Evolutionary conservation across 2,113 vertebrate species (phyloP), one percentile per base, ranked within the genome.

Genomic region (Barbus barbus): DNA sequence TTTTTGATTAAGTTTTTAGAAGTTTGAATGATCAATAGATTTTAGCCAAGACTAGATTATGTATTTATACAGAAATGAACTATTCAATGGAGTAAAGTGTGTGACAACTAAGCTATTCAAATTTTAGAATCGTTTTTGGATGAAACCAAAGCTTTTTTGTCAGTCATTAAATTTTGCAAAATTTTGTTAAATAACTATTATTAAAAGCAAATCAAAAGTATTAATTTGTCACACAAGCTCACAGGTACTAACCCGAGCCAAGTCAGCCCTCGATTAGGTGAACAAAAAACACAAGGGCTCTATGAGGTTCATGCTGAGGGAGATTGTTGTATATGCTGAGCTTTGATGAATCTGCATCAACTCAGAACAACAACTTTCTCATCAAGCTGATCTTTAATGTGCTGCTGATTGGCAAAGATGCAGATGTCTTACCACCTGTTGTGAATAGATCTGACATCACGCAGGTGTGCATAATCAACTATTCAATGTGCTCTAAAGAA

Each of bases 401-500:
- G 56, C 86, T 58, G 60, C 88, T 86, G 26, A 87, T 51, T 87
- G 88, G 84, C 82, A 87, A 69, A 81, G 24, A 24, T 83, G 82
- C 82, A 89, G 83, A 85, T 89, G 86, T 87, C 80, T 79, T 85
- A 85, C 85, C 87, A 85, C 84, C 79, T 82, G 86, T 84, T 65
- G 90, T 74, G 85, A 86, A 88, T 84, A 61, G 85, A 82, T 79
- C 85, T 87, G 90, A 86, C 88, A 89, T 89, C 85, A 87, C 8
- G 85, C 83, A 86, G 86, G 86, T 88, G 81, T 83, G 84, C 83
- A 81, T 82, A 89, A 87, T 89, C 82, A 87, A 84, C 82, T 84
- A 67, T 84, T 82, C 83, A 84, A 86, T 87, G 79, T 82, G 82
- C 78, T 85, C 84, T 36, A 75, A 84, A 83, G 83, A 85, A 87